Conservation (phyloP, 2,888 invertebrate genomes). For the Cephonodes hylas region DNA sequence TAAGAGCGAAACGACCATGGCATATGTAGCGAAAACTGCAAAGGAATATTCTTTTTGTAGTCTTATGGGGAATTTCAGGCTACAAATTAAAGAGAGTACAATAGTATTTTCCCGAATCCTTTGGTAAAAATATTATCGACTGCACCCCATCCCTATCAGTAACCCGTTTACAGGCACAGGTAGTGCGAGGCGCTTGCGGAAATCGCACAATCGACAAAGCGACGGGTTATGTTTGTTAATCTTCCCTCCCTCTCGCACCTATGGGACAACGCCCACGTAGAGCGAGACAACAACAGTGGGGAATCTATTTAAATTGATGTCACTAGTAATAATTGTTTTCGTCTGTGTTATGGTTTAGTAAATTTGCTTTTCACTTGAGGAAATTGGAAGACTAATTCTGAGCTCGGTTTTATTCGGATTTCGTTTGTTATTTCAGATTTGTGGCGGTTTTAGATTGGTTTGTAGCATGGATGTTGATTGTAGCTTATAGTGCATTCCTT, state of each 20-base stretch:
- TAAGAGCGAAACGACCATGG: too few species aligned
- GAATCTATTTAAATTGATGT: constrained; percentile 10
- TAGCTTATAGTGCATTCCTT: too few species aligned
- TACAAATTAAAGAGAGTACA: too few species aligned
- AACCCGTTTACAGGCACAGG: constrained; percentile 50
- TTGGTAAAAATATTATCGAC: too few species aligned
- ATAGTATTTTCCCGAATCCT: too few species aligned
- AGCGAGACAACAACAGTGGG: constrained; percentile 7
- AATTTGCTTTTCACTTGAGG: constrained; percentile 9
- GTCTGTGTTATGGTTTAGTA: constrained; percentile 7
- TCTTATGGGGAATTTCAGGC: too few species aligned
- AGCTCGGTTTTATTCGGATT: not conserved
- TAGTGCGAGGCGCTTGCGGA: constrained; percentile 47
- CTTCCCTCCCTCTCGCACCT: constrained; percentile 22
- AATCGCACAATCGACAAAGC: constrained; percentile 59
- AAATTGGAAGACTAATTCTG: not conserved
- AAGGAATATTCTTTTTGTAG: too few species aligned
- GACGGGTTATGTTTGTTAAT: constrained; percentile 32
- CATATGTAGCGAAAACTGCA: too few species aligned
- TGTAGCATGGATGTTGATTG: not conserved
- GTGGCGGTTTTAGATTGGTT: not conserved
- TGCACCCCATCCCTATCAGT: constrained; percentile 28
- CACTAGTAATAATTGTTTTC: constrained; percentile 13
- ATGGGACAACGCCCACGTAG: not conserved
- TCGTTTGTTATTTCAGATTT: not conserved